A percentile compares a stretch with the other conserved stretches of the same genome.
These are phyloP conservation scores for Thalassoma bifasciatum DNA, from an alignment of 2,113 vertebrate species.

Conservation along the genomic window DNA sequence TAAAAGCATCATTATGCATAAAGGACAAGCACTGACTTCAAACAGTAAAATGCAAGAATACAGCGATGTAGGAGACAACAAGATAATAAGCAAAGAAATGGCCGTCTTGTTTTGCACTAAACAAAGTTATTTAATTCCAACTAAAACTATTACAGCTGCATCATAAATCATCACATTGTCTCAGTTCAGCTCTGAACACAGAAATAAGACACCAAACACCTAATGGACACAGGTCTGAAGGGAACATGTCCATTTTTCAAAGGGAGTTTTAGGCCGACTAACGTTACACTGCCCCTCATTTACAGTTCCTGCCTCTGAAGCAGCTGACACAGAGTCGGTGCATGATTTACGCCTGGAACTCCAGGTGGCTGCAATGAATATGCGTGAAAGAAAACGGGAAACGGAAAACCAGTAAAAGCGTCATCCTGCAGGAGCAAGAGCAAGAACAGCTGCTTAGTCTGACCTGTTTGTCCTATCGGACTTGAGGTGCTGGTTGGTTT, in stretches of 20 bases:
- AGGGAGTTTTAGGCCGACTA: constrained; percentile 26
- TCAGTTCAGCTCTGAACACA: constrained; percentile 4
- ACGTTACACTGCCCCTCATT: constrained; percentile 53
- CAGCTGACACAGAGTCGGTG: constrained; percentile 39
- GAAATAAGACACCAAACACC: constrained; percentile 54
- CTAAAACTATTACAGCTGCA: constrained; percentile 25
- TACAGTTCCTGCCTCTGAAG: constrained; percentile 45
- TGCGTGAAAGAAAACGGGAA: too few species aligned
- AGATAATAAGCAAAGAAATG: constrained; percentile 1
- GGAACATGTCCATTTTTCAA: constrained; percentile 33
- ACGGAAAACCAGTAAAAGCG: constrained; percentile 27
- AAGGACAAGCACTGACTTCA: constrained; percentile 4
- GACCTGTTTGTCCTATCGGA: constrained; percentile 39
- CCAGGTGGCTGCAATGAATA: constrained; percentile 47
- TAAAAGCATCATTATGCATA: background rate
- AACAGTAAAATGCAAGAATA: background rate
- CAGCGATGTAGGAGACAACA: background rate
- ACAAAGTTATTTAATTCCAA: background rate
- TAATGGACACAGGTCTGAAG: constrained; percentile 48
- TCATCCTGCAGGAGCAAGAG: constrained; percentile 5
- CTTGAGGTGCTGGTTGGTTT: constrained; percentile 46
- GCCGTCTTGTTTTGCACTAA: background rate
- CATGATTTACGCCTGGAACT: constrained; percentile 33
- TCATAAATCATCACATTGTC: constrained; percentile 51
- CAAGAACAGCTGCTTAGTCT: constrained; percentile 8